Base-by-base conservation (phyloP, 2,888 invertebrate species). In the Dioctria linearis region DNA sequence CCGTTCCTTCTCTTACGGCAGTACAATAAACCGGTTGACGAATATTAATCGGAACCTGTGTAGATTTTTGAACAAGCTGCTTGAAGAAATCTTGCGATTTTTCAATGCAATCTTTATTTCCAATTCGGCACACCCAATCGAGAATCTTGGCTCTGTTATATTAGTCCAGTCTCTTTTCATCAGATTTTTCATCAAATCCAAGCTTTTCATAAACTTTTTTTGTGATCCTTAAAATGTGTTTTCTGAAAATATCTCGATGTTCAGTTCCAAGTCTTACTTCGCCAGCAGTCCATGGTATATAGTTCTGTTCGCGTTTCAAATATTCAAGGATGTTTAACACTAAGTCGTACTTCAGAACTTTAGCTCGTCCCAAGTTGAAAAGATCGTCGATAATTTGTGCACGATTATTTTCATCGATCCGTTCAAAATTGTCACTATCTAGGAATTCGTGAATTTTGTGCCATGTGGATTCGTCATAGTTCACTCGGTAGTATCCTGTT, bases 331-430 rank as follows among this genome's bases (percentile, higher is more conserved):
- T 90, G 13, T 91, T 89, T 63, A 97, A 90, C 0, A 94, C 92
- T n/a, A 90, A 87, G 0, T 88, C 86, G 85, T 95, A 95, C 0
- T 87, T 85, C 82, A 94, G 88, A 39, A 91, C 84, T 2, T 92
- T 92, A n/a, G 92, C 91, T 69, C 93, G 91, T n/a, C 95, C 95
- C 80, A 94, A 90, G 87, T 93, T 93, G 84, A 95, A 90, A 2
- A 94, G 90, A 87, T 98, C 98, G 85, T 97, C 95, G 9, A 97
- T 91, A 40, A 94, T 90, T 89, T 96, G 95, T 3, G 95, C 95
- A 84, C 94, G 91, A 87, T 95, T 95, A 9, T 93, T 87, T 63
- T 91, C 91, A 83, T 93, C 91, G 75, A 95, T 93, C 0, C 43
- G n/a, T n/a, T 25, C 13, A 43, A 61, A 75, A 39, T 46, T 42